phyloP scores from a whole-genome alignment of 2,888 invertebrate species.

The Listrodromus nycthemerus region DNA sequence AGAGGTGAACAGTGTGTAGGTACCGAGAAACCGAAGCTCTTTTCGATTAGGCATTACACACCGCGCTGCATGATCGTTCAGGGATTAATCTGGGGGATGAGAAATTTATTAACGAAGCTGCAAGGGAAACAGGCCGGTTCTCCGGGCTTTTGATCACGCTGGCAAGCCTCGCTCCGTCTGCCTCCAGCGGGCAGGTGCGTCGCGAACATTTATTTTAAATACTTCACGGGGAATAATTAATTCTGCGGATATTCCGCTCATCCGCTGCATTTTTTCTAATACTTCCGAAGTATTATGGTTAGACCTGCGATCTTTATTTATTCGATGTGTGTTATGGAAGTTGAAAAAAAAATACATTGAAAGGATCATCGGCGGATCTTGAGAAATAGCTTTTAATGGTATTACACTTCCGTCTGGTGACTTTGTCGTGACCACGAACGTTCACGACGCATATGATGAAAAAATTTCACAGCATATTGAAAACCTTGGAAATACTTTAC shows the following conservation, averaged over 20 bases:
- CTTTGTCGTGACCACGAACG: no score
- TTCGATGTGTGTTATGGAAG: background rate
- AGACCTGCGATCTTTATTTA: background rate
- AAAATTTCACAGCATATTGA: no score
- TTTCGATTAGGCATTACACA: conserved; percentile 66
- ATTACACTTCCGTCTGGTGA: no score
- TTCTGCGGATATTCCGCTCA: conserved; percentile 22
- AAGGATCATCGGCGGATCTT: background rate
- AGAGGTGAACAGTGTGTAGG: background rate
- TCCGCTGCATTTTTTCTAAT: background rate
- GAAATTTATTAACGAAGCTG: conserved; percentile 64
- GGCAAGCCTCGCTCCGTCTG: conserved; percentile 62
- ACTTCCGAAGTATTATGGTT: background rate
- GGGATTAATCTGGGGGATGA: conserved; percentile 70
- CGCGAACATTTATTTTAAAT: conserved; percentile 50
- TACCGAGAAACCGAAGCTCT: conserved; percentile 53
- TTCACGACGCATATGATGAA: no score
- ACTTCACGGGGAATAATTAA: conserved; percentile 37
- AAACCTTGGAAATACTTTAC: no score
- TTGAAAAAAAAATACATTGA: background rate
- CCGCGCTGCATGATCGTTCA: conserved; percentile 55
- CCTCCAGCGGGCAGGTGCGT: conserved; percentile 2
- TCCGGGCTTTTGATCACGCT: conserved; percentile 67
- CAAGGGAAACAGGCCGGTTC: conserved; percentile 59
- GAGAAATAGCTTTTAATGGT: no score